phyloP scores from a whole-genome alignment of 2,113 vertebrate species.

The Atlantisia rogersi region DNA sequence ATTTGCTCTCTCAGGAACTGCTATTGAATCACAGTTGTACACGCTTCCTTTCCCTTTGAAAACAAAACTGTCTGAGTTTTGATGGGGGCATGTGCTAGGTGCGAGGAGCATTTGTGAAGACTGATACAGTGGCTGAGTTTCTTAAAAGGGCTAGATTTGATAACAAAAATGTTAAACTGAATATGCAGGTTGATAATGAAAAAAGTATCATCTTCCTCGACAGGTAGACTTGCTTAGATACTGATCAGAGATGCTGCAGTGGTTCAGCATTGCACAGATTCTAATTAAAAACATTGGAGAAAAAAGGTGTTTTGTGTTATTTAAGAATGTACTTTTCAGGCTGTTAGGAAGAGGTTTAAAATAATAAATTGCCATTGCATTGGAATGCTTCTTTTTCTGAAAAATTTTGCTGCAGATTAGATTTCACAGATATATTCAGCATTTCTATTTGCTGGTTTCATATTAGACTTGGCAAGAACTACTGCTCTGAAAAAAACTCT shows the following conservation, averaged over 20 bases:
- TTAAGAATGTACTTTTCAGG: not conserved
- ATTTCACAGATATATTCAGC: not conserved
- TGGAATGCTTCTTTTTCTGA: not conserved
- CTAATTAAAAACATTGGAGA: not conserved
- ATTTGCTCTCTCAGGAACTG: not conserved
- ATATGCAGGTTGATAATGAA: not conserved
- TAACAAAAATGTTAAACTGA: not conserved
- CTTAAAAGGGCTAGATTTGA: not conserved
- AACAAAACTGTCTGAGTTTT: not conserved
- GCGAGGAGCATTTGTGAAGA: not conserved
- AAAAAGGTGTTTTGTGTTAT: not conserved
- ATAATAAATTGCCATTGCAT: not conserved
- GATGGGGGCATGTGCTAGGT: not conserved
- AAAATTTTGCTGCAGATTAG: not conserved
- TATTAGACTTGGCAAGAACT: not conserved
- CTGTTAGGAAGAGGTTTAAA: not conserved
- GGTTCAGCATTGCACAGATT: not conserved
- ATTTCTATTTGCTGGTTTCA: not conserved
- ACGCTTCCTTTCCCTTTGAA: not conserved
- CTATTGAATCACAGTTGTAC: not conserved
- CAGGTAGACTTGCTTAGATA: not conserved
- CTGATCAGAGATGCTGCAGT: not conserved
- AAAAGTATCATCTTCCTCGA: not conserved
- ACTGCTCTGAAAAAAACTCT: not conserved
- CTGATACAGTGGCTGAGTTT: not conserved